Percentiles rank a stretch among this genome's conserved stretches.
Conservation (phyloP, 2,888 invertebrate species). For the Sericinus montela region DNA sequence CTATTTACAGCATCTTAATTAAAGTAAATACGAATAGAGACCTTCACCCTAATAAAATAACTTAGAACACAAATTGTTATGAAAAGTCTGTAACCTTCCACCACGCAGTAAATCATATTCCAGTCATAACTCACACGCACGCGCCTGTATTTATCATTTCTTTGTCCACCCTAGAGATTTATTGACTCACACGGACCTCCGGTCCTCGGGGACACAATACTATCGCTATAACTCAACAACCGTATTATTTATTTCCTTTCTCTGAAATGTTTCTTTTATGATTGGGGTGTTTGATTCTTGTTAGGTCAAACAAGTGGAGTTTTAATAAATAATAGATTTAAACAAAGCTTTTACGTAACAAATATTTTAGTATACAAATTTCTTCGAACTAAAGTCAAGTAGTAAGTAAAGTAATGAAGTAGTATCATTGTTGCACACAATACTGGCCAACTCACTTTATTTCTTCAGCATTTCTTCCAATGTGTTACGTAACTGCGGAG, state of each 20-base stretch:
- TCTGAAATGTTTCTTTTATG: slow-evolving; percentile 15
- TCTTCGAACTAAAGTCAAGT: no score
- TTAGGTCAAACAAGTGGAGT: slow-evolving; percentile 10
- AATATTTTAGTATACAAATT: no score
- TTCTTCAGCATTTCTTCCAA: no score
- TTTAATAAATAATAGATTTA: background rate
- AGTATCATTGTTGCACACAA: no score
- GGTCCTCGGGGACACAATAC: slow-evolving; percentile 34
- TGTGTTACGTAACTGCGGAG: no score
- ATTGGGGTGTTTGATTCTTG: slow-evolving; percentile 14
- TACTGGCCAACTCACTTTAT: no score
- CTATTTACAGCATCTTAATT: no score
- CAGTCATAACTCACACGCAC: slow-evolving; percentile 51
- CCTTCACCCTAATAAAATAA: background rate
- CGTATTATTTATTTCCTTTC: slow-evolving; percentile 39
- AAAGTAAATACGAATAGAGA: no score
- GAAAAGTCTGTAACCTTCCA: slow-evolving; percentile 24
- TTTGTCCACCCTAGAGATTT: slow-evolving; percentile 63
- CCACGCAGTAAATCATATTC: slow-evolving; percentile 51
- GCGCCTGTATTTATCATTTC: slow-evolving; percentile 62
- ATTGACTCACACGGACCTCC: slow-evolving; percentile 33
- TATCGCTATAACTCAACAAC: slow-evolving; percentile 36
- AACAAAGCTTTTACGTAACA: no score
- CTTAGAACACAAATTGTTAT: background rate
- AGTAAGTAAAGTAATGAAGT: no score